Base-by-base conservation (phyloP, 2,113 vertebrate genomes). In the Microtus montanus region DNA sequence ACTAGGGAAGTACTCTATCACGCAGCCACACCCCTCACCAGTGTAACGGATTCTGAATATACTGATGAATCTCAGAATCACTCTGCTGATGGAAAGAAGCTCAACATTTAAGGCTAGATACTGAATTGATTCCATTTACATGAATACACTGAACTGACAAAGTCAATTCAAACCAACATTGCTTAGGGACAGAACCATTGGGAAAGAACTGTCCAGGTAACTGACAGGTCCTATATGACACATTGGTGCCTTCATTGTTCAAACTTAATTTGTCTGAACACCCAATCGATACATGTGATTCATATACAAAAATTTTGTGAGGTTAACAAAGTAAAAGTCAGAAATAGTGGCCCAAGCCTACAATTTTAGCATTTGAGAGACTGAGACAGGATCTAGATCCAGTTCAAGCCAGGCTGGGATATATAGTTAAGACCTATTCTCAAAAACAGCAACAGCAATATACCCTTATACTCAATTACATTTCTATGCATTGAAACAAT, bases 21-120 rank as follows among this genome's bases (percentile, higher is more conserved):
- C 13, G 13, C 30, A 47, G 47, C 44, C 30, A 79, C 10, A 28
- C 70, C 35, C n/a, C 17, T 73, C 70, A 73, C 15, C n/a, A 30
- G 2, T 78, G 9, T 22, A 75, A 44, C 38, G 10, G 52, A 58
- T n/a, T 54, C 3, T 80, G 24, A 89, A 95, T 15, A 82, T 20
- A n/a, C 15, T 35, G 22, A 63, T 54, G 12, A 91, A 73, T 63
- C 74, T 89, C 28, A 68, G 41, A 79, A 87, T 70, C 68, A 88
- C 2, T 82, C 17, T 30, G 5, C 2, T 90, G 82, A 86, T 64
- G 13, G 58, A 90, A 61, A 96, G 82, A 93, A 75, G 58, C 44
- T 88, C 74, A 89, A 83, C 47, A 83, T 24, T 70, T 38, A 82
- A 87, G 47, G 87, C 38, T 83, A 93, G 17, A 90, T 26, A 84